A percentile compares a stretch with the other conserved stretches of the same genome.
Conservation (phyloP, 2,888 invertebrate species). For the Criorhina ranunculi region DNA sequence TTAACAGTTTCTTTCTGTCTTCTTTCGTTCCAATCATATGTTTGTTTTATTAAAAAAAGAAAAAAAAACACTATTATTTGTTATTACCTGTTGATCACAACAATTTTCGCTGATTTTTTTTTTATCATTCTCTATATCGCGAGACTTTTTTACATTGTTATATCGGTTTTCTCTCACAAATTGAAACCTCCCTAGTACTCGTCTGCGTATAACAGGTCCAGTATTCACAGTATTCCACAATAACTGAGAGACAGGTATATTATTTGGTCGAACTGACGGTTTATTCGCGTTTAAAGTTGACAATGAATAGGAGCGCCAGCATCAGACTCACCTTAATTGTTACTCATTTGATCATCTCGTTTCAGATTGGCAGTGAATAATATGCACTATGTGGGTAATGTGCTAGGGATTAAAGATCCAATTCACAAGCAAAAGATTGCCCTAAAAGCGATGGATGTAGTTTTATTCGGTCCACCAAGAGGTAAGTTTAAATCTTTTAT, state of each 20-base stretch:
- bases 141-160: neutral
- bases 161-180: slow-evolving; percentile 28
- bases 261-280: slow-evolving; percentile 48
- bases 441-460: slow-evolving; percentile 99
- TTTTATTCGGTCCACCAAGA: slow-evolving; percentile 98
- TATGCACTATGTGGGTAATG: slow-evolving; percentile 93
- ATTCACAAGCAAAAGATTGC: slow-evolving; percentile 99
- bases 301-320: slow-evolving; percentile 37
- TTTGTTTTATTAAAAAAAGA: no score
- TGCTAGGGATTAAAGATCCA: slow-evolving; percentile 97
- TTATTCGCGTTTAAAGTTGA: slow-evolving; percentile 40
- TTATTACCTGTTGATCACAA: neutral
- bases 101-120: neutral
- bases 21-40: no score
- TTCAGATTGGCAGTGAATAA: slow-evolving; percentile 96
- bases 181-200: neutral
- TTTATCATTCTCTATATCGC: neutral
- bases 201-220: slow-evolving; percentile 17
- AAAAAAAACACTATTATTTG: neutral
- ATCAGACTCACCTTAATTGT: slow-evolving; percentile 49
- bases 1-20: no score
- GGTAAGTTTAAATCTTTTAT: slow-evolving; percentile 86
- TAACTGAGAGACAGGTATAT: slow-evolving; percentile 60
- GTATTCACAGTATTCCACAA: slow-evolving; percentile 13
- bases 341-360: slow-evolving; percentile 70